A percentile compares a stretch with the other conserved stretches of the same genome.
These are phyloP conservation scores for Pipistrellus nathusii DNA, from an alignment of 2,797 vertebrate genomes.

Conservation along the genomic window DNA sequence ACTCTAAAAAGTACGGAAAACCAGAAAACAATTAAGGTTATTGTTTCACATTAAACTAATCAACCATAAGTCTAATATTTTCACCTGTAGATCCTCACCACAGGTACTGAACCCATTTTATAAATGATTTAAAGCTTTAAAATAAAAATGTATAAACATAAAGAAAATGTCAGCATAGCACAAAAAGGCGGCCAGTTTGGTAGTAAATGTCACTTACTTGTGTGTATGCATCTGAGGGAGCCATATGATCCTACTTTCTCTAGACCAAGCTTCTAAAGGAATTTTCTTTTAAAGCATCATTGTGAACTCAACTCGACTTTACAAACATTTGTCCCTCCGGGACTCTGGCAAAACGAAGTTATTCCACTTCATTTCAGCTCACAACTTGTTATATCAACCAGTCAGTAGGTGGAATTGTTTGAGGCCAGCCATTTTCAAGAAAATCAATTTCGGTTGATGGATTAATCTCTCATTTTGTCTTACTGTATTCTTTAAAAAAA, in stretches of 20 bases:
- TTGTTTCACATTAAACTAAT: background rate
- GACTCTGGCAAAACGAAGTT: constrained; percentile 50
- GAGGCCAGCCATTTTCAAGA: constrained; percentile 51
- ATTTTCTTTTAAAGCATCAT: constrained; percentile 13
- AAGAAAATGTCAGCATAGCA: background rate
- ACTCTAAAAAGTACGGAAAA: background rate
- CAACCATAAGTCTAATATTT: background rate
- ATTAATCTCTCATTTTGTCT: constrained; percentile 67
- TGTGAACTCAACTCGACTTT: constrained; percentile 20
- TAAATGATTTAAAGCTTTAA: background rate
- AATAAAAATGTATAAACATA: background rate
- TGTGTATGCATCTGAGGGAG: background rate
- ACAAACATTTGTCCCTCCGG: background rate
- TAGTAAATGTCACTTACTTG: background rate
- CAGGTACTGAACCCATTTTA: background rate
- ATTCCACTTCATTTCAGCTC: constrained; percentile 66
- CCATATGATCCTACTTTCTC: background rate
- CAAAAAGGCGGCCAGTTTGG: background rate
- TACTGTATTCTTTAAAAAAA: constrained; percentile 29
- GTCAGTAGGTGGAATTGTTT: constrained; percentile 53
- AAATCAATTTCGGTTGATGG: constrained; percentile 46
- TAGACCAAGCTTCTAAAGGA: background rate
- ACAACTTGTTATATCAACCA: constrained; percentile 61
- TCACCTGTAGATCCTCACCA: background rate
- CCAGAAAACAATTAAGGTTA: background rate